phyloP scores from a whole-genome alignment of 2,797 vertebrate species.

The Neosilurus mollespiculum region DNA sequence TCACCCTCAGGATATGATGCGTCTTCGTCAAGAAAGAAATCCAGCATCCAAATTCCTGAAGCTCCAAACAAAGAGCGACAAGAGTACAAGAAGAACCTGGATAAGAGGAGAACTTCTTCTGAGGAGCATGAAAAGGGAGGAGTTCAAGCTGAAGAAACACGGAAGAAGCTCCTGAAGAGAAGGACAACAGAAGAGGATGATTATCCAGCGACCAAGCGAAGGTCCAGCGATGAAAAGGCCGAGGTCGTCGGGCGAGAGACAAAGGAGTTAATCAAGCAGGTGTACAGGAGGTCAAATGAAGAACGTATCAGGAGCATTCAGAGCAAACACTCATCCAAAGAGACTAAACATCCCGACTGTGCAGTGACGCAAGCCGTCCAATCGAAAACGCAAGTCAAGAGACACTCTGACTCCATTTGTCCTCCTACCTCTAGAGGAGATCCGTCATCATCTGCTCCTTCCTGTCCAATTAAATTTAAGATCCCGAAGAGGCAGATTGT shows the following conservation, averaged over 20 bases:
- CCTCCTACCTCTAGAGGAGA: slow-evolving; percentile 22
- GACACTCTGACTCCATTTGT: neutral
- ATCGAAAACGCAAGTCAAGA: slow-evolving; percentile 30
- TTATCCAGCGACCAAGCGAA: slow-evolving; percentile 18
- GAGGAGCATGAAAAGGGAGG: slow-evolving; percentile 16
- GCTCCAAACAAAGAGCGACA: slow-evolving; percentile 42
- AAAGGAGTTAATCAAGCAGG: slow-evolving; percentile 17
- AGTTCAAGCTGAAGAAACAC: slow-evolving; percentile 36
- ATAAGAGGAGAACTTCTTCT: slow-evolving; percentile 31
- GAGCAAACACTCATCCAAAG: slow-evolving; percentile 11
- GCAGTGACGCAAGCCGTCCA: slow-evolving; percentile 9
- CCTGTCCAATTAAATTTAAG: slow-evolving; percentile 57
- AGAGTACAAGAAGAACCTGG: slow-evolving; percentile 12
- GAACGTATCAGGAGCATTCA: neutral
- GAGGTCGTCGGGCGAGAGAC: neutral
- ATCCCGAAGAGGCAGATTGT: slow-evolving; percentile 63
- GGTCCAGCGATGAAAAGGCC: neutral
- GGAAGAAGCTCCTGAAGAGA: slow-evolving; percentile 32
- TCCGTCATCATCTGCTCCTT: neutral
- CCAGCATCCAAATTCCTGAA: neutral
- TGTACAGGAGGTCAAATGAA: slow-evolving; percentile 1
- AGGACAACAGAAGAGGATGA: slow-evolving; percentile 20
- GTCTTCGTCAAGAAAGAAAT: slow-evolving; percentile 8
- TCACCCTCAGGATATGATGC: neutral
- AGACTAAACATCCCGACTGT: slow-evolving; percentile 8